Evolutionary conservation across 2,113 vertebrate genomes (phyloP).

Genomic region (Lycocorax pyrrhopterus): DNA sequence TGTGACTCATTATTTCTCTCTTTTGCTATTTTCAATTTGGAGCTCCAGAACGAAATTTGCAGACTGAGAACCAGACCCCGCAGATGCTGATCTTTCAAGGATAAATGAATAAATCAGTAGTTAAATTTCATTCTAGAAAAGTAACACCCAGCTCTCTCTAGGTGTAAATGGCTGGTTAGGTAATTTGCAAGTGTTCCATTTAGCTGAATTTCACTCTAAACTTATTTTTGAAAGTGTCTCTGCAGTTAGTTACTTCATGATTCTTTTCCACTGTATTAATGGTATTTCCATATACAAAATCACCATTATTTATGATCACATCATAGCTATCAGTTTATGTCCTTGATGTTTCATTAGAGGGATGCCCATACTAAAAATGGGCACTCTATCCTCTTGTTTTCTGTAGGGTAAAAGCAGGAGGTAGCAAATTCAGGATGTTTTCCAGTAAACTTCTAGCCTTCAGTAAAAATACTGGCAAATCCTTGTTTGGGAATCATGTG

Average conservation of each 20-base stretch:
- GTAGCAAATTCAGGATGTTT: not conserved
- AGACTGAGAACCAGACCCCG: not conserved
- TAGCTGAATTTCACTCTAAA: not conserved
- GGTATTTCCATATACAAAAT: not conserved
- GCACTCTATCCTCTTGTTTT: not conserved
- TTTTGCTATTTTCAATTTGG: not conserved
- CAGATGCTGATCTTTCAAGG: not conserved
- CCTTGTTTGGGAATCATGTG: not conserved
- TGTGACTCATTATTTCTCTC: not conserved
- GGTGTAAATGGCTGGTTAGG: not conserved
- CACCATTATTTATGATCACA: not conserved
- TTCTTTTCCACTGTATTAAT: not conserved
- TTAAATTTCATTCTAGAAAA: not conserved
- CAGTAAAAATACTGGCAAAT: constrained; percentile 3
- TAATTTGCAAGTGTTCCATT: not conserved
- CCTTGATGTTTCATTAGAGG: not conserved
- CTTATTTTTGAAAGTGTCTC: not conserved
- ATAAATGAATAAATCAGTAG: not conserved
- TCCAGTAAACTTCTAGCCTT: not conserved
- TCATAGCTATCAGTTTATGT: not conserved
- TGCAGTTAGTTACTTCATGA: not conserved
- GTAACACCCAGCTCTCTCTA: not conserved
- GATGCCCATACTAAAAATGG: not conserved
- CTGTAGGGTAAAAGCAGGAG: not conserved
- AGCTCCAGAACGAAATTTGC: not conserved